Evolutionary conservation across 2,113 vertebrate genomes (phyloP).

Genomic region (Montifringilla adamsi): DNA sequence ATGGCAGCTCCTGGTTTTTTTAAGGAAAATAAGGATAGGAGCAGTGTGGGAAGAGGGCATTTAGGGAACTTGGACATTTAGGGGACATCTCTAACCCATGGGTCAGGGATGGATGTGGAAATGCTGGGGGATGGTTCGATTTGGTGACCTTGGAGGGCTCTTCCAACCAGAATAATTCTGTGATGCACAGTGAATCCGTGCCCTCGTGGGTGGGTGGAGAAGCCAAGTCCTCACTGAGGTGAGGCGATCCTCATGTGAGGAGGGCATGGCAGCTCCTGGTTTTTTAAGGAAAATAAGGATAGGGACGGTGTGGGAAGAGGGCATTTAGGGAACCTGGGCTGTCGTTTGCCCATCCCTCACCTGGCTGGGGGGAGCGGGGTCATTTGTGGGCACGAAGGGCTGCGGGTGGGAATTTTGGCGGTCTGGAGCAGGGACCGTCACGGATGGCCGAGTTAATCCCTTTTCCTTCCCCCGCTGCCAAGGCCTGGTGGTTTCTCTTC

Average conservation of each 20-base stretch:
- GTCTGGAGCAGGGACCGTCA: background rate
- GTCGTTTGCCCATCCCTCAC: rapidly evolving
- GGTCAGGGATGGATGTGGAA: background rate
- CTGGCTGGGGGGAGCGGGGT: background rate
- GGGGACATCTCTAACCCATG: background rate
- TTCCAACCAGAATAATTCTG: background rate
- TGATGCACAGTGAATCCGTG: background rate
- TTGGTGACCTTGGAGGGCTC: background rate
- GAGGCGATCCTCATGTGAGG: background rate
- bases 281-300: background rate
- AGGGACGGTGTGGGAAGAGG: background rate
- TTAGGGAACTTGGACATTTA: background rate
- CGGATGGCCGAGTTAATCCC: background rate
- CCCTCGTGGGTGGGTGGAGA: background rate
- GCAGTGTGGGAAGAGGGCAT: background rate
- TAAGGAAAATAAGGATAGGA: background rate
- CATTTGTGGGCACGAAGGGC: background rate
- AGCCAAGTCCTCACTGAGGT: background rate
- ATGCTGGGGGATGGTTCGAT: background rate
- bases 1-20: background rate
- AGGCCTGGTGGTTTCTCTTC: background rate
- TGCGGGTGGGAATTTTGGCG: background rate
- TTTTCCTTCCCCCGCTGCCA: background rate
- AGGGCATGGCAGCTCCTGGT: rapidly evolving
- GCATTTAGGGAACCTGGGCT: background rate